phyloP scores from a whole-genome alignment of 2,113 vertebrate species.

The Struthio camelus region DNA sequence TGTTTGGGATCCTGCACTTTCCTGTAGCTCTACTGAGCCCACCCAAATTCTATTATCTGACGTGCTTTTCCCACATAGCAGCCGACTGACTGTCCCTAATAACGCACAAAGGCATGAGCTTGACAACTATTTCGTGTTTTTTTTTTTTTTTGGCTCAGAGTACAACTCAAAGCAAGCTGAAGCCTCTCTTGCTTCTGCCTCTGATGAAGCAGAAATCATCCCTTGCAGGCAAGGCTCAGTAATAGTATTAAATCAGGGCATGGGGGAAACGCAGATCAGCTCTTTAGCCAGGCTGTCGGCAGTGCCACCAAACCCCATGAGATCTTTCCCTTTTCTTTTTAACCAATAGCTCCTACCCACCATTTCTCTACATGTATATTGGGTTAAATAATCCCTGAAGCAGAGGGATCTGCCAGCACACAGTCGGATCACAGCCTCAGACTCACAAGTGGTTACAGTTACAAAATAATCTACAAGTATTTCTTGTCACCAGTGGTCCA shows the following conservation, averaged over 20 bases:
- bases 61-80: neutral
- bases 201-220: neutral
- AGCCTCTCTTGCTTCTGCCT: neutral
- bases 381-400: neutral
- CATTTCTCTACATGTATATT: neutral
- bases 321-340: neutral
- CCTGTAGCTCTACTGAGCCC: neutral
- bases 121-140: neutral
- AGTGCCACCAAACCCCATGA: neutral
- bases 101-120: neutral
- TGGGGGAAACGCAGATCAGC: neutral
- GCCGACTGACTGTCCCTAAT: neutral
- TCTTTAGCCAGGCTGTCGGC: neutral
- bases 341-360: neutral
- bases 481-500: neutral
- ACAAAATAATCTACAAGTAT: neutral
- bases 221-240: neutral
- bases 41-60: neutral
- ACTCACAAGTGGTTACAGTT: neutral
- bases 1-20: neutral
- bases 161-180: neutral
- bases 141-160: neutral
- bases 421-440: neutral
- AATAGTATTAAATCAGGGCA: neutral
- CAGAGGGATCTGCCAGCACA: neutral